These are phyloP conservation scores for Babyrousa celebensis DNA, from an alignment of 2,797 vertebrate genomes.

Conservation along the genomic window DNA sequence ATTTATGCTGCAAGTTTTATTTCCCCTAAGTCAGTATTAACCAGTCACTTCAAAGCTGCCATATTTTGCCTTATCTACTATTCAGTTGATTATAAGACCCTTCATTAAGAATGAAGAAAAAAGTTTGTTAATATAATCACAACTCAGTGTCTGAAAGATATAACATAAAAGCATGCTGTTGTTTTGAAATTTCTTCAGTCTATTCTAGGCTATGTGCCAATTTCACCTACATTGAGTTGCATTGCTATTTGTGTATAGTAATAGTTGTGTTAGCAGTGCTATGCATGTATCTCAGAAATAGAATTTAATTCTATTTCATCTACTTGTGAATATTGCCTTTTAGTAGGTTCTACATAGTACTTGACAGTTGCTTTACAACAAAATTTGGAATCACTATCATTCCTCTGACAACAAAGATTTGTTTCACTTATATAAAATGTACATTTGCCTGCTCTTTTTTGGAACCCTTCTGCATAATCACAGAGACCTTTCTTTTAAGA, in stretches of 20 bases:
- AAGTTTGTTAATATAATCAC: neutral
- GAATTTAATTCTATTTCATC: neutral
- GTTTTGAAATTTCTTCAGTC: neutral
- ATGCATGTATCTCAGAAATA: neutral
- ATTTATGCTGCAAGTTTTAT: neutral
- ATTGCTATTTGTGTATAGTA: neutral
- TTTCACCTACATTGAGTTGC: neutral
- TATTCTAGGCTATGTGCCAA: neutral
- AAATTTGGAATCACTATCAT: neutral
- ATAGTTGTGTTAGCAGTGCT: neutral
- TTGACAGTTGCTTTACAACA: neutral
- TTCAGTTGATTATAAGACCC: neutral
- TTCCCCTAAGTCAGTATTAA: neutral
- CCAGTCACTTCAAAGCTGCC: neutral
- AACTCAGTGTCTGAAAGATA: neutral
- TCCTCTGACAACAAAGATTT: neutral
- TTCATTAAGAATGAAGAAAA: neutral
- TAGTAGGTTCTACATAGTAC: neutral
- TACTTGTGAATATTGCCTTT: neutral
- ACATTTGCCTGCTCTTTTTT: neutral
- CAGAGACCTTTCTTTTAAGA: constrained; percentile 56
- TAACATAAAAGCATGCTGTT: neutral
- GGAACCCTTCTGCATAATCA: neutral
- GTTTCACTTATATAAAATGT: neutral
- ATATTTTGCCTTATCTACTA: neutral